Evolutionary conservation across 2,888 invertebrate genomes (phyloP).

Genomic region (Lomographa bimaculata): DNA sequence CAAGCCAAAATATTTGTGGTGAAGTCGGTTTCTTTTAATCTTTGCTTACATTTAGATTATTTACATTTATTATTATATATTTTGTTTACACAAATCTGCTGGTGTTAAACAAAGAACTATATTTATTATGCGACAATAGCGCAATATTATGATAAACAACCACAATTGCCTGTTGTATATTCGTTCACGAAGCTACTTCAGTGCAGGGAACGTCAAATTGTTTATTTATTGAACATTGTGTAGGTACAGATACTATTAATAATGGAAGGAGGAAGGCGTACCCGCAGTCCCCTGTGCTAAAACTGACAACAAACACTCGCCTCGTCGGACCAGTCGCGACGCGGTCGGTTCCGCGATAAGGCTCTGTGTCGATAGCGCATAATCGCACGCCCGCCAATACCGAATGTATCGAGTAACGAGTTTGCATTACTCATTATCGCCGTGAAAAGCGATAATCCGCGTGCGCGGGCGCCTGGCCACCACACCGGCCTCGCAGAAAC

Average conservation of each 20-base stretch:
- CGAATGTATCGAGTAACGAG: conserved; percentile 57
- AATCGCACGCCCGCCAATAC: conserved; percentile 51
- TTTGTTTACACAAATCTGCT: no score
- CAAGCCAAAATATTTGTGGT: no score
- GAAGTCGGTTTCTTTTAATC: no score
- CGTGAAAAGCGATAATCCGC: conserved; percentile 63
- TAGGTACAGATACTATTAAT: conserved; percentile 57
- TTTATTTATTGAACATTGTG: conserved; percentile 64
- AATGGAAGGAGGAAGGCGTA: conserved; percentile 51
- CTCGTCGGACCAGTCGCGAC: conserved; percentile 51
- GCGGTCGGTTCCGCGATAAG: conserved; percentile 64
- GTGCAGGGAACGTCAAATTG: conserved; percentile 61
- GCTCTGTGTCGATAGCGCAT: conserved; percentile 53
- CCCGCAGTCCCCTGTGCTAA: conserved; percentile 56
- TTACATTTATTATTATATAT: no score
- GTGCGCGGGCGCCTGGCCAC: conserved; percentile 51
- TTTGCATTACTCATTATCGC: conserved; percentile 70
- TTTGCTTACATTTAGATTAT: no score
- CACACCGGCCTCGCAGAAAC: conserved; percentile 37
- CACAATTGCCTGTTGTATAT: conserved; percentile 38
- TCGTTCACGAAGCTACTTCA: conserved; percentile 35
- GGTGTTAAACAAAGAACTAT: no score
- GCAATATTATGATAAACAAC: no score
- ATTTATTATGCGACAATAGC: no score
- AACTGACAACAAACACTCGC: conserved; percentile 48